These are phyloP conservation scores for Tanypteryx hageni DNA, from an alignment of 2,888 invertebrate species.

Conservation along the genomic window DNA sequence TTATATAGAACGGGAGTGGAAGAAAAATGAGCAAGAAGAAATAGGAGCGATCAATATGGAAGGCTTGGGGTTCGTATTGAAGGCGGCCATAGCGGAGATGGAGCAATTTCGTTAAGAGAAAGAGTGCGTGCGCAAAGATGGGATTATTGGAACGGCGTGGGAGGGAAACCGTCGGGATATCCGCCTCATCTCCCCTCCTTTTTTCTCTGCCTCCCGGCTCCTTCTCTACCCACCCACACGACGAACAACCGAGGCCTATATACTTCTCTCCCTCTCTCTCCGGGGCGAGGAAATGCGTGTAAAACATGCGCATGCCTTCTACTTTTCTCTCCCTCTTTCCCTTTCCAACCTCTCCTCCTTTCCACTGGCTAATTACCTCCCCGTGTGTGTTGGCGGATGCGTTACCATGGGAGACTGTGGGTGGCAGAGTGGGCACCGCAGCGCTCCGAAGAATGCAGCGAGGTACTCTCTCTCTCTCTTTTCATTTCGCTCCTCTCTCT, in stretches of 20 bases:
- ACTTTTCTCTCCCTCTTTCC: neutral
- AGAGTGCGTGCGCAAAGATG: no score
- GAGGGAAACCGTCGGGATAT: conserved; percentile 18
- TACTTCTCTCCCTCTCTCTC: conserved; percentile 7
- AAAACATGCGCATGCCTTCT: conserved; percentile 56
- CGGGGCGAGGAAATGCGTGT: conserved; percentile 64
- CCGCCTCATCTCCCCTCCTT: neutral
- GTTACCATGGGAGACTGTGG: conserved; percentile 57
- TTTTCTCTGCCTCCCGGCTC: neutral
- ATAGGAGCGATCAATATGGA: neutral
- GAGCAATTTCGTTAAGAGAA: no score
- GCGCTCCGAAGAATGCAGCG: conserved; percentile 48
- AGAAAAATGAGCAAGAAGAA: neutral
- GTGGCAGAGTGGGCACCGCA: conserved; percentile 35
- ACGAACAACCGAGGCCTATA: conserved; percentile 17
- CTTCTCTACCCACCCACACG: neutral
- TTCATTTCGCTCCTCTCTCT: neutral
- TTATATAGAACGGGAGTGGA: neutral
- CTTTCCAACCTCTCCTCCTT: neutral
- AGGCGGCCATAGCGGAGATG: no score
- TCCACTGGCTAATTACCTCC: conserved; percentile 55
- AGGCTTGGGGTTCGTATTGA: neutral
- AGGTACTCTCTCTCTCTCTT: neutral
- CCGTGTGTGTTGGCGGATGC: conserved; percentile 41
- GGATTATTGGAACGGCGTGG: conserved; percentile 35